Evolutionary conservation across 2,888 invertebrate species (phyloP).

Genomic region (Amphimallon solstitiale): DNA sequence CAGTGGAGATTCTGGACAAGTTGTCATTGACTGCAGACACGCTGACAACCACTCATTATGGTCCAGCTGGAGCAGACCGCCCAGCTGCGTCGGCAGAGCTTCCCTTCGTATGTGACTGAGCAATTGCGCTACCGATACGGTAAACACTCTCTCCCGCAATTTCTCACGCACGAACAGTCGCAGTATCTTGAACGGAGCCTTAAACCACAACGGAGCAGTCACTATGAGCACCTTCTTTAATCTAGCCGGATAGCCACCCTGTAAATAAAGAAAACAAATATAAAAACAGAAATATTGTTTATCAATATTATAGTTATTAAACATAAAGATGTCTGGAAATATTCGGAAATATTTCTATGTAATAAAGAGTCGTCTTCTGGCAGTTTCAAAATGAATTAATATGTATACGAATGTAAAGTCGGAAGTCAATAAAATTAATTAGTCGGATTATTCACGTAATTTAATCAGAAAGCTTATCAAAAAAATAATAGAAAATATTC

Average conservation of each 20-base stretch:
- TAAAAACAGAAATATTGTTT: too few species aligned
- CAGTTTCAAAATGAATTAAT: too few species aligned
- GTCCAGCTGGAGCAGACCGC: conserved; percentile 86
- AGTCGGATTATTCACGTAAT: too few species aligned
- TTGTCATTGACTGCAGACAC: conserved; percentile 78
- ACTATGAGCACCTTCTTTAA: conserved; percentile 97
- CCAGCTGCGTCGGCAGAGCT: conserved; percentile 88
- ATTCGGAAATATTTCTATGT: too few species aligned
- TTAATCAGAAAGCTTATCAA: too few species aligned
- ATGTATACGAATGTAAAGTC: too few species aligned
- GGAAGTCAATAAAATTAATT: too few species aligned
- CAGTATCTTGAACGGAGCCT: conserved; percentile 95
- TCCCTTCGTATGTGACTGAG: conserved; percentile 89
- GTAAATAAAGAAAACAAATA: conserved; percentile 61
- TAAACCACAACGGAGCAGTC: conserved; percentile 98
- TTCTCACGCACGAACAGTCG: conserved; percentile 96
- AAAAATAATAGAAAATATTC: too few species aligned
- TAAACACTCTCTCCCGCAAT: conserved; percentile 93
- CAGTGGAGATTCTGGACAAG: conserved; percentile 61
- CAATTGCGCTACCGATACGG: conserved; percentile 91
- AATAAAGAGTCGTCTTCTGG: too few species aligned
- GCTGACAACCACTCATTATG: conserved; percentile 88
- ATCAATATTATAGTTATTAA: too few species aligned
- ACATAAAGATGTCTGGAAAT: too few species aligned
- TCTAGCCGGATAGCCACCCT: conserved; percentile 98